A percentile compares a stretch with the other conserved stretches of the same genome.
Conservation (phyloP, 2,113 vertebrate species). For the Thamnophis sirtalis region DNA sequence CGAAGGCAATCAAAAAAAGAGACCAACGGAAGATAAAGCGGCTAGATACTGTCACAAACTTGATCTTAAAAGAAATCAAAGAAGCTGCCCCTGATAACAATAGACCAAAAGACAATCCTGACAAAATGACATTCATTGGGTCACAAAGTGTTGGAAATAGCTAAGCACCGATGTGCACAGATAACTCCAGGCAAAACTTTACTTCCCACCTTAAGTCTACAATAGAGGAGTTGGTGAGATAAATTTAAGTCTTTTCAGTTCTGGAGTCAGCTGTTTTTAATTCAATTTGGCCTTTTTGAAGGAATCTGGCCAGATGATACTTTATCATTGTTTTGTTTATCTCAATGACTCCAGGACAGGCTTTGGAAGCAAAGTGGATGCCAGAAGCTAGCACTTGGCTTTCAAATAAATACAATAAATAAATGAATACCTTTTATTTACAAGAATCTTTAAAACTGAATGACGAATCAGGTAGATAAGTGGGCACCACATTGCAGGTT, state of each 20-base stretch:
- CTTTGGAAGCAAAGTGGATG: not conserved
- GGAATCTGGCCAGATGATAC: not conserved
- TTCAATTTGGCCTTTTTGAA: not conserved
- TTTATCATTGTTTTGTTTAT: not conserved
- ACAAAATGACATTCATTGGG: not conserved
- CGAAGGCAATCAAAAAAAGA: not conserved
- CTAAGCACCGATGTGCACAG: not conserved
- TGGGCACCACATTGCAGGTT: not conserved
- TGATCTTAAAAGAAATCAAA: not conserved
- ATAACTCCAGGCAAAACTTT: not conserved
- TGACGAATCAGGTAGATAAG: not conserved
- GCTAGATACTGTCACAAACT: not conserved
- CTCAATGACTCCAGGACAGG: not conserved
- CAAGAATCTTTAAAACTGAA: not conserved
- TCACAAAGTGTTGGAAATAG: not conserved
- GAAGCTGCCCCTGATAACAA: not conserved
- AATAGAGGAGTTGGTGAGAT: not conserved
- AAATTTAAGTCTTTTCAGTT: not conserved
- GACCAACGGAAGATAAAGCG: not conserved
- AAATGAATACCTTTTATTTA: not conserved
- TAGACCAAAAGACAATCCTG: not conserved
- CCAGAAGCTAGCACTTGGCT: not conserved
- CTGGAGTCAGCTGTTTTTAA: not conserved
- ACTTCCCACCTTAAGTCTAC: not conserved
- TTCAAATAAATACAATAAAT: not conserved